Percentiles rank a stretch among this genome's conserved stretches.
Conservation (phyloP, 2,888 invertebrate genomes). For the Baccha elongata region DNA sequence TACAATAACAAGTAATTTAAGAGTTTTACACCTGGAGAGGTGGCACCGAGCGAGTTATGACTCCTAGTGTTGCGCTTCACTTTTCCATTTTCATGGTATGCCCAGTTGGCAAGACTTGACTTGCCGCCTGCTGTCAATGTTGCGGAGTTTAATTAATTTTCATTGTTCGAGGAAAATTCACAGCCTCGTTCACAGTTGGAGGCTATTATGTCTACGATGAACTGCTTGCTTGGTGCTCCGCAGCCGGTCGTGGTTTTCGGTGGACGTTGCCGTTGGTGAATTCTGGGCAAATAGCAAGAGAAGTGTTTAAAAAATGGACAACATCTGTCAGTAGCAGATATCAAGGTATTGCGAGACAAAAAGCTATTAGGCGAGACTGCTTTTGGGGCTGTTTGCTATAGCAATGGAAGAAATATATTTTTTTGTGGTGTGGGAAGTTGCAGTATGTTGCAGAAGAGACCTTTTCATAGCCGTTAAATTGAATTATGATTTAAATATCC, state of each 20-base stretch:
- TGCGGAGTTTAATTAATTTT: constrained; percentile 70
- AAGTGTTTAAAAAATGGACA: constrained; percentile 7
- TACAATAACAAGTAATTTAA: constrained; percentile 71
- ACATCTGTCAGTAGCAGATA: constrained; percentile 23
- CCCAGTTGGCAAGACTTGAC: background rate
- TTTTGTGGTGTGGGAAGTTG: constrained; percentile 15
- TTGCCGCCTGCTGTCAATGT: constrained; percentile 60
- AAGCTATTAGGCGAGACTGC: constrained; percentile 7
- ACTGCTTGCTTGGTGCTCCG: constrained; percentile 18
- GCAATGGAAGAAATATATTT: too few relatives aligned
- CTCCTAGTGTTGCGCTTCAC: constrained; percentile 18
- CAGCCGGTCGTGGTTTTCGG: background rate
- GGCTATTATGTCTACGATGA: constrained; percentile 40
- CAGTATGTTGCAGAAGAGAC: constrained; percentile 2
- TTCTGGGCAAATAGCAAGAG: background rate
- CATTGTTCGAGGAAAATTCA: constrained; percentile 49
- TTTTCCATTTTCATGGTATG: constrained; percentile 10
- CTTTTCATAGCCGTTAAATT: constrained; percentile 23
- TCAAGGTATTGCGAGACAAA: constrained; percentile 11
- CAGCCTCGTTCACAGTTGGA: constrained; percentile 44
- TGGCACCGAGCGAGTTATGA: constrained; percentile 45
- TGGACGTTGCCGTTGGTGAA: background rate
- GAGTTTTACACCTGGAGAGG: constrained; percentile 47
- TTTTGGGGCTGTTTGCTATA: background rate
- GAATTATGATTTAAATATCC: constrained; percentile 25